phyloP scores from a whole-genome alignment of 2,113 vertebrate genomes.

The Hucho hucho region DNA sequence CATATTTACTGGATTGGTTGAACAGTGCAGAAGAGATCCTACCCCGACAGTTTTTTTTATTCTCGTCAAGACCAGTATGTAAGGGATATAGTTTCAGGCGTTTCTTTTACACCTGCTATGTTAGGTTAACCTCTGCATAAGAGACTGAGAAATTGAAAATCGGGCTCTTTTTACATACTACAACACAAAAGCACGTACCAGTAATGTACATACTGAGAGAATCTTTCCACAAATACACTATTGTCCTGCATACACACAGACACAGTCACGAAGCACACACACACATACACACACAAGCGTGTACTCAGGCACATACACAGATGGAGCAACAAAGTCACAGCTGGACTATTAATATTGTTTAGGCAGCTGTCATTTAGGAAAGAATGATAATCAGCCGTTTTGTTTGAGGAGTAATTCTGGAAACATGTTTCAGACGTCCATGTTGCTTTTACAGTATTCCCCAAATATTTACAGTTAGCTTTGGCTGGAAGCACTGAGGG shows the following conservation, averaged over 20 bases:
- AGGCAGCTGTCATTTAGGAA: conserved; percentile 57
- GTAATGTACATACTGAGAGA: too few relatives aligned
- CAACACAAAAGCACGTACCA: too few relatives aligned
- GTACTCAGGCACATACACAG: conserved; percentile 1
- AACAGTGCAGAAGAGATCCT: too few relatives aligned
- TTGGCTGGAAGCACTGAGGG: conserved; percentile 17
- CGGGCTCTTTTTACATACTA: too few relatives aligned
- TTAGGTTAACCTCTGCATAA: too few relatives aligned
- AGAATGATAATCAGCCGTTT: conserved; percentile 59
- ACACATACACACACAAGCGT: background rate
- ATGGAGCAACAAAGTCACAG: background rate
- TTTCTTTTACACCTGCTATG: too few relatives aligned
- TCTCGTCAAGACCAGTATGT: too few relatives aligned
- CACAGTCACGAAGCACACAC: background rate
- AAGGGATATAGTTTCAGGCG: too few relatives aligned
- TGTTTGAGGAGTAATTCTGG: conserved; percentile 45
- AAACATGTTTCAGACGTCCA: conserved; percentile 9
- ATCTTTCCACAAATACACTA: too few relatives aligned
- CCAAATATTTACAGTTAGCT: conserved; percentile 37
- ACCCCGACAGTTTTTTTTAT: too few relatives aligned
- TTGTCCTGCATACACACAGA: background rate
- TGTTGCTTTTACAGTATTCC: conserved; percentile 25
- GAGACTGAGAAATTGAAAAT: too few relatives aligned
- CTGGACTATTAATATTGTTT: conserved; percentile 55
- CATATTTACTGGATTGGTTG: too few relatives aligned